These are phyloP conservation scores for Cerastoderma edule DNA, from an alignment of 2,888 invertebrate genomes.

Conservation along the genomic window DNA sequence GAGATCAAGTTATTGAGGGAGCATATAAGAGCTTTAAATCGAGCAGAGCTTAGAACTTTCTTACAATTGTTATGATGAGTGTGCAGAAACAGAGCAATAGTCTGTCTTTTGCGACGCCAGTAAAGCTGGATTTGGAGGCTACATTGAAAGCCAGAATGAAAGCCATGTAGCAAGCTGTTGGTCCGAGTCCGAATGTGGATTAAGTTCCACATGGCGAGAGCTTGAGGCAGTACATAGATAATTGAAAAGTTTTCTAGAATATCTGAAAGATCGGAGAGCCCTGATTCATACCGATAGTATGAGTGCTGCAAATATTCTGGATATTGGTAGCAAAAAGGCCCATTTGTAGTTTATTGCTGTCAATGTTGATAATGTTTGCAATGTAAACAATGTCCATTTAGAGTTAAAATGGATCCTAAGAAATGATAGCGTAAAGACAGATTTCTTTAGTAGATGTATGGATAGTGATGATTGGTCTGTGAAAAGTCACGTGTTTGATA, in stretches of 20 bases:
- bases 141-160: constrained; percentile 24
- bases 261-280: constrained; percentile 32
- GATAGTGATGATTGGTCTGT: constrained; percentile 37
- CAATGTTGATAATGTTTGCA: constrained; percentile 36
- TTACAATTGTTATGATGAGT: not conserved
- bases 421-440: constrained; percentile 30
- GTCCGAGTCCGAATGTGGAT: constrained; percentile 31
- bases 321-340: constrained; percentile 38
- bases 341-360: constrained; percentile 40
- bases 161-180: constrained; percentile 33
- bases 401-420: constrained; percentile 39
- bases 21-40: constrained; percentile 30
- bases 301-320: constrained; percentile 33
- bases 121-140: constrained; percentile 45
- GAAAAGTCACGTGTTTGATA: not conserved
- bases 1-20: constrained; percentile 32
- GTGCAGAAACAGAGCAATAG: not conserved
- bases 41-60: not conserved
- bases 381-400: constrained; percentile 17
- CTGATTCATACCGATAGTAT: constrained; percentile 40
- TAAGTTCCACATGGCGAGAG: constrained; percentile 57
- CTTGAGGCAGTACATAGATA: constrained; percentile 46
- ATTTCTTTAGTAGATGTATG: constrained; percentile 28
- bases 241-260: constrained; percentile 21
- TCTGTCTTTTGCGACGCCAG: constrained; percentile 43